phyloP scores from a whole-genome alignment of 1,140 invertebrate genomes.

The Pissodes strobi region DNA sequence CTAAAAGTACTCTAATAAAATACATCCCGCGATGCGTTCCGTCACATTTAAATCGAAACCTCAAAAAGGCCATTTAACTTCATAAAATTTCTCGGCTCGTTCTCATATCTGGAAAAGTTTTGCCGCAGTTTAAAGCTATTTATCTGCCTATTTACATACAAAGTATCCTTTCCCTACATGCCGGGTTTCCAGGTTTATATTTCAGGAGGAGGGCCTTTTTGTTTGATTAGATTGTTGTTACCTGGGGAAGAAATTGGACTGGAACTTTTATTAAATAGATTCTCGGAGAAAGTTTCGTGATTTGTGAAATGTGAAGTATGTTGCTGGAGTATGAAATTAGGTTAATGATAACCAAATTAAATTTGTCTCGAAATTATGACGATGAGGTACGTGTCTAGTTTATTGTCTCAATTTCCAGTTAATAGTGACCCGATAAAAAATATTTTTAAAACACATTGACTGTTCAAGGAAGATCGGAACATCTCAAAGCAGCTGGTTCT shows the following conservation, averaged over 20 bases:
- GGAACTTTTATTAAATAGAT: not conserved
- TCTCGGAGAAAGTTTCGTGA: too few species aligned
- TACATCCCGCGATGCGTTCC: not conserved
- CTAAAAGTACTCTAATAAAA: too few species aligned
- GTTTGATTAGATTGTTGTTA: conserved; percentile 23
- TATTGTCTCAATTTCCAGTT: too few species aligned
- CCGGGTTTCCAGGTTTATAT: conserved; percentile 6
- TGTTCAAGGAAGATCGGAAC: too few species aligned
- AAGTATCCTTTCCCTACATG: conserved; percentile 15
- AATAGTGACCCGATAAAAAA: too few species aligned
- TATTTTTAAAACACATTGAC: too few species aligned
- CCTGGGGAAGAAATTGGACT: conserved; percentile 12
- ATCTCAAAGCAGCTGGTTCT: too few species aligned
- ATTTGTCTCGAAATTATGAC: too few species aligned
- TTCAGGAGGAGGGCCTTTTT: conserved; percentile 6
- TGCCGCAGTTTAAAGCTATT: conserved; percentile 27
- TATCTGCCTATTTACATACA: conserved; percentile 29
- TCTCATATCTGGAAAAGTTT: conserved; percentile 18
- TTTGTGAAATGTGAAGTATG: too few species aligned
- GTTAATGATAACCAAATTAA: too few species aligned
- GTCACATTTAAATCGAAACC: not conserved
- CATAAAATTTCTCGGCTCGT: conserved; percentile 12
- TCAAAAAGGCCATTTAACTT: not conserved
- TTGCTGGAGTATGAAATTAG: too few species aligned
- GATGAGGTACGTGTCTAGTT: too few species aligned